These are phyloP conservation scores for Tetragnatha versicolor DNA, from an alignment of 1,140 invertebrate species.

Conservation along the genomic window DNA sequence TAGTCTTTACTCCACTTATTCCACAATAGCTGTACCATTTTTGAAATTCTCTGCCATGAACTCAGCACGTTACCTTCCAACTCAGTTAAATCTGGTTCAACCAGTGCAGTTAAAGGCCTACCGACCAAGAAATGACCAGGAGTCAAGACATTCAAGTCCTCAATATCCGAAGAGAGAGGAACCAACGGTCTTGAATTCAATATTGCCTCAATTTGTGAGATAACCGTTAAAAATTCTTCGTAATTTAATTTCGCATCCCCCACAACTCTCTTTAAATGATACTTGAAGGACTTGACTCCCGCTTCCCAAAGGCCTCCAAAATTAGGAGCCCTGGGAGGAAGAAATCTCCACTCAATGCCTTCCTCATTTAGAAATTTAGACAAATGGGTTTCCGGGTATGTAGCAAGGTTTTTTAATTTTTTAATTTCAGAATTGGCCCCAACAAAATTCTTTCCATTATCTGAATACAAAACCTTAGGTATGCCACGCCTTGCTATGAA, in stretches of 20 bases:
- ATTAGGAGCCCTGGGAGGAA: too few relatives aligned
- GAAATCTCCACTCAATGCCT: too few relatives aligned
- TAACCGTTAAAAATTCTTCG: constrained; percentile 59
- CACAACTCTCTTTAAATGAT: constrained; percentile 50
- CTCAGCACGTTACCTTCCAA: neutral
- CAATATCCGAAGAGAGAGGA: constrained; percentile 59
- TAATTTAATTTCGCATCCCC: constrained; percentile 49
- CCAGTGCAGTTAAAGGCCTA: neutral
- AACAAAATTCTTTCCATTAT: constrained; percentile 60
- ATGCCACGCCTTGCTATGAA: constrained; percentile 49
- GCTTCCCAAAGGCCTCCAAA: too few relatives aligned
- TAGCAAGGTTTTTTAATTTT: too few relatives aligned
- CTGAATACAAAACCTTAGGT: constrained; percentile 64
- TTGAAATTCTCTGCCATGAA: constrained; percentile 9
- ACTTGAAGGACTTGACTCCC: constrained; percentile 58
- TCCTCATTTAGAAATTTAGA: too few relatives aligned
- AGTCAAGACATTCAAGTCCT: constrained; percentile 60
- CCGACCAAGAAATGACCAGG: constrained; percentile 57
- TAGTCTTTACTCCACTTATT: constrained; percentile 34
- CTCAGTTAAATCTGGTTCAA: neutral
- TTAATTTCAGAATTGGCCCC: too few relatives aligned
- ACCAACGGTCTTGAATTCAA: constrained; percentile 60
- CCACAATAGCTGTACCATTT: constrained; percentile 16
- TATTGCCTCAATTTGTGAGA: constrained; percentile 60
- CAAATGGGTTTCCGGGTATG: too few relatives aligned